Evolutionary conservation across 2,797 vertebrate genomes (phyloP).

Genomic region (Orientallactaga sibirica): DNA sequence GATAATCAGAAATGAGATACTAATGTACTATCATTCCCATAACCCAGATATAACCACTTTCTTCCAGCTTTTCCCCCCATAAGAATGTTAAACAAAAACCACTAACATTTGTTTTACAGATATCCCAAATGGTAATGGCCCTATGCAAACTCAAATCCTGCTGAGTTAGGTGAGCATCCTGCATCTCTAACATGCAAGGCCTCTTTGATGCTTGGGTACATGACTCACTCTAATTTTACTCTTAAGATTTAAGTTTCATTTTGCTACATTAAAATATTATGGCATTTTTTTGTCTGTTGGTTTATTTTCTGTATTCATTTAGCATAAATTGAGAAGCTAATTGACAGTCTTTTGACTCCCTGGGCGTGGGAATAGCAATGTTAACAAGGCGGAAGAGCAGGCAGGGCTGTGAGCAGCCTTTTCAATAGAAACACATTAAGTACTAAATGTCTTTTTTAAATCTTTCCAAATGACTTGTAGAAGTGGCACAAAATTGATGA

Average conservation of each 20-base stretch:
- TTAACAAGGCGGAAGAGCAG: background rate
- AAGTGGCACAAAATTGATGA: slow-evolving; percentile 6
- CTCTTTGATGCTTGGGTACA: background rate
- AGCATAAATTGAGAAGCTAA: slow-evolving; percentile 36
- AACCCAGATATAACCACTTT: background rate
- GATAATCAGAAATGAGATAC: slow-evolving; percentile 44
- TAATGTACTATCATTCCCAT: slow-evolving; percentile 5
- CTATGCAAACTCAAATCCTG: background rate
- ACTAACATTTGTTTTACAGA: background rate
- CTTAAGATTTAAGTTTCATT: slow-evolving; percentile 11
- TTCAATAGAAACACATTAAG: slow-evolving; percentile 14
- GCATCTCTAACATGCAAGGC: background rate
- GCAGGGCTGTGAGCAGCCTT: background rate
- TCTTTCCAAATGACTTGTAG: background rate
- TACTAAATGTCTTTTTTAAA: background rate
- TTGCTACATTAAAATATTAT: slow-evolving; percentile 11
- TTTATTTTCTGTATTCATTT: slow-evolving; percentile 57
- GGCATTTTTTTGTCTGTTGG: background rate
- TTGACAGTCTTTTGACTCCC: background rate
- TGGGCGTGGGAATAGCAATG: background rate
- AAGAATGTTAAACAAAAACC: slow-evolving; percentile 49
- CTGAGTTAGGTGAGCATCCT: background rate
- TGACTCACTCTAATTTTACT: slow-evolving; percentile 22
- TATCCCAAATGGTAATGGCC: background rate
- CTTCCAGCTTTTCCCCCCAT: background rate